Evolutionary conservation across 2,888 invertebrate species (phyloP), one percentile per base, ranked within the genome.

Genomic region (Athrips mouffetella): DNA sequence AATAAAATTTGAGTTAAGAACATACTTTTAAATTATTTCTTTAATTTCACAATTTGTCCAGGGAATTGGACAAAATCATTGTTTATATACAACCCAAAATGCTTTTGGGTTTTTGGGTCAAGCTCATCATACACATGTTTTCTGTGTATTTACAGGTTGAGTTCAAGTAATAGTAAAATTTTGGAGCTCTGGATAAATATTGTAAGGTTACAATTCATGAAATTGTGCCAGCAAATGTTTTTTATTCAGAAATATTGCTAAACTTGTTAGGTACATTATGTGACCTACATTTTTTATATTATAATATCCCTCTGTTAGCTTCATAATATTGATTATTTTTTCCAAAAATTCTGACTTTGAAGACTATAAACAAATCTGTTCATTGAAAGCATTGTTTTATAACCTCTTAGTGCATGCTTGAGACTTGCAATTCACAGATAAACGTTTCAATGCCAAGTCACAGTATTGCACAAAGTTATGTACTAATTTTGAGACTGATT

Each of bases 21-120:
- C 16, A 2, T 8, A 27, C 7, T 8, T 10, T 18, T 30, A 39
- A 10, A 21, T 27, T 25, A 3, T 15, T n/a, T 7, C 7, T 10
- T 27, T 41, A 15, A 27, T 18, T 18, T n/a, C n/a, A n/a, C 18
- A 18, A 18, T 2, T 11, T 18, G 11, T 15, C 13, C 5, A 44
- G 5, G 3, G 25, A 10, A 18, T 20, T 18, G 10, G 10, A 49
- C 21, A 49, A 37, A 30, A 49, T 47, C 29, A 44, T 50, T 54
- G 47, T 52, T 51, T 54, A 56, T 56, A 52, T 53, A 57, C 57
- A 56, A 47, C 20, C n/a, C 31, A 49, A 48, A 23, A 30, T 41
- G 42, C 46, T 39, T 30, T 47, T 53, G 48, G 50, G 52, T 54
- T 53, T 55, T 55, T 48, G 45, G 47, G 50, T 53, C 48, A 48